Percentiles rank a stretch among this genome's conserved stretches.
phyloP scores from a whole-genome alignment of 2,888 invertebrate genomes.

The Notodonta ziczac region DNA sequence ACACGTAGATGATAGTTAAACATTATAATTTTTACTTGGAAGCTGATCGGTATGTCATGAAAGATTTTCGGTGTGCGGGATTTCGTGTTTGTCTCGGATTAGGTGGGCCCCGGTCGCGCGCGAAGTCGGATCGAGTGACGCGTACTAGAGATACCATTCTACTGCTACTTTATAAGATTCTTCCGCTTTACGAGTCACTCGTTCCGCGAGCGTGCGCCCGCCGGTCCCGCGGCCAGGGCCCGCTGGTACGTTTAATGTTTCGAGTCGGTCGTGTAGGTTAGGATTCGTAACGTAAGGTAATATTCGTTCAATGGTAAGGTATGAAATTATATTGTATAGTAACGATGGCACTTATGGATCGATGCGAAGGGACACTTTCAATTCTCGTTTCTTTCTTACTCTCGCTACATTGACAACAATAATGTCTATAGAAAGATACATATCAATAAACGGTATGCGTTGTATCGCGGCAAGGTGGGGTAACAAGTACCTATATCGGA shows the following conservation, averaged over 20 bases:
- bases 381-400: constrained; percentile 60
- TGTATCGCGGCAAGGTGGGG: constrained; percentile 68
- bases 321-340: constrained; percentile 62
- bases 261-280: constrained; percentile 72
- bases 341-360: constrained; percentile 73
- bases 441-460: constrained; percentile 75
- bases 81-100: constrained; percentile 58
- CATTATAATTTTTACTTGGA: constrained; percentile 71
- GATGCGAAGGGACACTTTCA: constrained; percentile 78
- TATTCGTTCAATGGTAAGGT: constrained; percentile 76
- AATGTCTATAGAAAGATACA: constrained; percentile 80
- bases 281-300: constrained; percentile 75
- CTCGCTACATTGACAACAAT: constrained; percentile 65
- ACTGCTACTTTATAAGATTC: constrained; percentile 43
- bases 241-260: constrained; percentile 54
- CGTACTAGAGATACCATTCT: constrained; percentile 45
- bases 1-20: constrained; percentile 74
- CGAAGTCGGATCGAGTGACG: constrained; percentile 44
- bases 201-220: constrained; percentile 27
- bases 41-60: constrained; percentile 76
- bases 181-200: constrained; percentile 49
- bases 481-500: constrained; percentile 41
- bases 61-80: constrained; percentile 73
- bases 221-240: constrained; percentile 45
- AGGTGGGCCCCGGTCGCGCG: constrained; percentile 54